Conservation (phyloP, 2,888 invertebrate species). For the Apantesis nais region DNA sequence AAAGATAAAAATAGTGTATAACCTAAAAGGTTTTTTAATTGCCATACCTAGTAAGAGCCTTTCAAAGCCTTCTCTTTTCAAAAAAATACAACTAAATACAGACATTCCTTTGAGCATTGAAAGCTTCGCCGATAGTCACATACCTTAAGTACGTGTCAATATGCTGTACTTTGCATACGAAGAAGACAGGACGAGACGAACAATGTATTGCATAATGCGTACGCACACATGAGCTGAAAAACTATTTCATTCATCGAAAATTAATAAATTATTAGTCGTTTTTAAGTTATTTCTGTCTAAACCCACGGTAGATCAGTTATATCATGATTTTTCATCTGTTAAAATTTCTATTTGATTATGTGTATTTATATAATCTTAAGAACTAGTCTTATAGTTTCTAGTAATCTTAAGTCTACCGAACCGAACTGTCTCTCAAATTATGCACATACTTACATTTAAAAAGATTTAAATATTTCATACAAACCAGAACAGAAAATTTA, state of each 20-base stretch:
- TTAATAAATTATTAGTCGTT: neutral
- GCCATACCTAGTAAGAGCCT: conserved; percentile 9
- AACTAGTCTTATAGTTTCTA: no score
- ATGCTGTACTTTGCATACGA: conserved; percentile 21
- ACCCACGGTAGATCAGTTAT: no score
- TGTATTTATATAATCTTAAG: no score
- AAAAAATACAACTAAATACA: conserved; percentile 34
- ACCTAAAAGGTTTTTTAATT: neutral
- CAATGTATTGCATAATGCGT: conserved; percentile 37
- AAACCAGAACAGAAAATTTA: no score
- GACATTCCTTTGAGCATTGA: conserved; percentile 35
- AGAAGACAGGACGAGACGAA: conserved; percentile 42
- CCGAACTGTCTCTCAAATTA: no score
- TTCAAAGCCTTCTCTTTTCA: conserved; percentile 23
- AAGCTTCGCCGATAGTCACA: conserved; percentile 8
- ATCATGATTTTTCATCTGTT: no score
- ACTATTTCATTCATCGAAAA: neutral
- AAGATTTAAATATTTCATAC: no score
- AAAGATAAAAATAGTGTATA: neutral
- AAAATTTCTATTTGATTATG: no score
- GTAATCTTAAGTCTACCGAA: no score
- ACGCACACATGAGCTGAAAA: conserved; percentile 22
- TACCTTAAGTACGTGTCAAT: conserved; percentile 15
- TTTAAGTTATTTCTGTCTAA: no score
- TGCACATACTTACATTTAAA: no score